Conservation (phyloP, 1,140 invertebrate genomes). For the Drosophila eugracilis region DNA sequence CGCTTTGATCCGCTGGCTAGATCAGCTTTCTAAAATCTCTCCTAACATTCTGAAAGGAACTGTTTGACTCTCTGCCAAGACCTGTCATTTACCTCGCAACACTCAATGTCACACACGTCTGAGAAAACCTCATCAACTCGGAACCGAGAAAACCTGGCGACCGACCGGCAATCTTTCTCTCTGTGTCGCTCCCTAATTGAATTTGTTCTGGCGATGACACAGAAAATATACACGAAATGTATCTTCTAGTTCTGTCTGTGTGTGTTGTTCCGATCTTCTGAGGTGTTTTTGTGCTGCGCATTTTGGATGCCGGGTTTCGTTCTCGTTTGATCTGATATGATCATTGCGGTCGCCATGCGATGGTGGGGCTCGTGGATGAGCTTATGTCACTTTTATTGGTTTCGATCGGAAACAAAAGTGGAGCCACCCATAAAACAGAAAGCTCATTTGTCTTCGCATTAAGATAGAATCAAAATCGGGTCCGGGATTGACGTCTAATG, state of each 20-base stretch:
- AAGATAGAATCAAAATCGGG: conserved; percentile 43
- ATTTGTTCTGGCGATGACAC: conserved; percentile 54
- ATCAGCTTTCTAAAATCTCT: conserved; percentile 42
- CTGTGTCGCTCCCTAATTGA: conserved; percentile 43
- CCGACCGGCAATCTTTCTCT: conserved; percentile 50
- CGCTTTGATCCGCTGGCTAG: conserved; percentile 23
- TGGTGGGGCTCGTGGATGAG: conserved; percentile 41
- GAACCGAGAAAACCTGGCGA: conserved; percentile 27
- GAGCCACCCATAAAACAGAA: conserved; percentile 41
- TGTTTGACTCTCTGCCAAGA: conserved; percentile 28
- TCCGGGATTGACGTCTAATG: conserved; percentile 44
- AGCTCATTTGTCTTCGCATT: conserved; percentile 71
- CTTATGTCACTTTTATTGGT: conserved; percentile 82
- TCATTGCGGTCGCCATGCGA: conserved; percentile 42
- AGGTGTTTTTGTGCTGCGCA: conserved; percentile 67
- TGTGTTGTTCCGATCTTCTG: conserved; percentile 37
- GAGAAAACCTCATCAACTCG: conserved; percentile 12
- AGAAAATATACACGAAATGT: conserved; percentile 45
- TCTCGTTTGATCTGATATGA: conserved; percentile 27
- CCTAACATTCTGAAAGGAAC: conserved; percentile 13
- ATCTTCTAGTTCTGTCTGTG: conserved; percentile 5
- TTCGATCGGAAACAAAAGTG: conserved; percentile 63
- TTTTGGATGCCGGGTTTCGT: conserved; percentile 61
- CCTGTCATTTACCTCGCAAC: conserved; percentile 61
- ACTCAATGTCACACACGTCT: conserved; percentile 56